Conservation (phyloP, 2,113 vertebrate genomes). For the Chaenogobius annularis region DNA sequence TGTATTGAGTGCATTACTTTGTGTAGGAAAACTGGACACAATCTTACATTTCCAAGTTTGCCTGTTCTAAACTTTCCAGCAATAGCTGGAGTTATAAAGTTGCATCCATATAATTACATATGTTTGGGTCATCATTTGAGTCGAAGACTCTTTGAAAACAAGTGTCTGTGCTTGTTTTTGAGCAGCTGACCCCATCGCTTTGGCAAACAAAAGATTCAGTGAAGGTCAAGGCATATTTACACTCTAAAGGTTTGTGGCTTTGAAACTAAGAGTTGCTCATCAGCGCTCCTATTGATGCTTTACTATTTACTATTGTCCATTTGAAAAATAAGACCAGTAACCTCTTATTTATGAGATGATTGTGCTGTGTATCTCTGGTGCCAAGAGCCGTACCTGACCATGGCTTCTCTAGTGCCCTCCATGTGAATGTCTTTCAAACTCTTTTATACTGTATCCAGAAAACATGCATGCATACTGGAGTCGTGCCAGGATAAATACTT, state of each 20-base stretch:
- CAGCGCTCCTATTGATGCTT: neutral
- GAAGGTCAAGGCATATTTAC: slow-evolving; percentile 1
- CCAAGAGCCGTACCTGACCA: neutral
- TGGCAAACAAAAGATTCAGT: neutral
- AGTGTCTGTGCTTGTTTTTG: neutral
- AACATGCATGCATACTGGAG: neutral
- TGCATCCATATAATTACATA: neutral
- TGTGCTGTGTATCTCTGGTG: neutral
- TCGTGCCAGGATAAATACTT: slow-evolving; percentile 3
- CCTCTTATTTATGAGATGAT: neutral
- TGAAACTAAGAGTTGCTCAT: neutral
- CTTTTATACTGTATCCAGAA: neutral
- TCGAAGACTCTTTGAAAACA: neutral
- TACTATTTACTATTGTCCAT: neutral
- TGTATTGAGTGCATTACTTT: too few species aligned
- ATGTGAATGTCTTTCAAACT: neutral
- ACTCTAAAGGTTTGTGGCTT: neutral
- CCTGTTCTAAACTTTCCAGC: neutral
- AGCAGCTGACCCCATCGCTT: neutral
- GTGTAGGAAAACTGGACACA: too few species aligned
- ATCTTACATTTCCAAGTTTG: neutral
- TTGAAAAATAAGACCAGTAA: neutral
- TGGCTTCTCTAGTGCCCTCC: neutral
- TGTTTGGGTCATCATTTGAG: neutral
- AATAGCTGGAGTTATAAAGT: neutral